Conservation (phyloP, 1,140 invertebrate species). For the Microvelia longipes region DNA sequence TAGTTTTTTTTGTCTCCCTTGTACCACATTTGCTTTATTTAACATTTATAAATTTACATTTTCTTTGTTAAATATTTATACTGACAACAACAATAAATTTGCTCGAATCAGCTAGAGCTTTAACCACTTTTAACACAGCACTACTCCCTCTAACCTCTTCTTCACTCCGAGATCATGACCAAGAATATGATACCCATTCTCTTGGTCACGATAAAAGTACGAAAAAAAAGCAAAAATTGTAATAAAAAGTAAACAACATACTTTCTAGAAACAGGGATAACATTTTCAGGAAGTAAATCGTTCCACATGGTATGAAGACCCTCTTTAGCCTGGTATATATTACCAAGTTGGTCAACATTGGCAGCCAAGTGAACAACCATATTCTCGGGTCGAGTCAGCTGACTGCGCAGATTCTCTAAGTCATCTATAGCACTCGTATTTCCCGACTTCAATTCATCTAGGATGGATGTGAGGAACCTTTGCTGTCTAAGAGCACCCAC, state of each 20-base stretch:
- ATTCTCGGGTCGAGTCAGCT: slow-evolving; percentile 41
- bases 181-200: neutral
- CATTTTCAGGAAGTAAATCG: slow-evolving; percentile 29
- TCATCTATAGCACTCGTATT: slow-evolving; percentile 40
- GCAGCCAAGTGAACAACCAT: slow-evolving; percentile 53
- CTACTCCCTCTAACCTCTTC: no score
- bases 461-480: slow-evolving; percentile 51
- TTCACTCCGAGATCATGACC: no score
- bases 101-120: no score
- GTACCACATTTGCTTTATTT: no score
- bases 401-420: slow-evolving; percentile 42
- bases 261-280: slow-evolving; percentile 26
- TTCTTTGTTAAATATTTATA: no score
- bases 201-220: neutral
- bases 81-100: no score
- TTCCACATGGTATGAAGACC: slow-evolving; percentile 39
- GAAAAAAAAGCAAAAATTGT: neutral
- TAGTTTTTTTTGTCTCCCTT: no score
- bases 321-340: slow-evolving; percentile 15
- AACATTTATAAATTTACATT: no score
- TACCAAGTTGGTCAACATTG: slow-evolving; percentile 43
- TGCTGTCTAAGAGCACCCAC: slow-evolving; percentile 57
- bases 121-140: no score
- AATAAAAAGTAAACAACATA: slow-evolving; percentile 19
- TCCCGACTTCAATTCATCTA: slow-evolving; percentile 40